phyloP scores from a whole-genome alignment of 2,113 vertebrate genomes.

The Lichenostomus cassidix region DNA sequence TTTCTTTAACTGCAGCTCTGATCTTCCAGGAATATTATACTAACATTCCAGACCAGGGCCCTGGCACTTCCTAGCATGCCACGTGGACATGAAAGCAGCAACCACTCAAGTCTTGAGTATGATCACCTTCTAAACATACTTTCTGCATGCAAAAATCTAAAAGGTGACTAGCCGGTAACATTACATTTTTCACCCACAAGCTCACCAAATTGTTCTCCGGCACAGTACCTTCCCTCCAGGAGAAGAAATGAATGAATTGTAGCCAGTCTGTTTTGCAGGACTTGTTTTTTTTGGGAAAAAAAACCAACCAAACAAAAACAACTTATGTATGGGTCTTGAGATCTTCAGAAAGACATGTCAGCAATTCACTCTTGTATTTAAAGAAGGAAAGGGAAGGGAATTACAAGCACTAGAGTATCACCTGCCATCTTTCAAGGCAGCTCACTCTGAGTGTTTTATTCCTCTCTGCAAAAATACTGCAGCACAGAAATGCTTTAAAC shows the following conservation, averaged over 20 bases:
- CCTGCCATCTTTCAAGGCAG: neutral
- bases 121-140: neutral
- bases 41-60: slow-evolving; percentile 27
- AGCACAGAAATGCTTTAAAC: neutral
- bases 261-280: neutral
- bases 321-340: neutral
- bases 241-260: neutral
- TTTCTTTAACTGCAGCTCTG: slow-evolving; percentile 35
- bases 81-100: neutral
- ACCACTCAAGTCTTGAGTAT: neutral
- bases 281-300: neutral
- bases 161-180: neutral
- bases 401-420: neutral
- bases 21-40: slow-evolving; percentile 46
- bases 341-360: neutral
- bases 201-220: neutral
- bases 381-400: neutral
- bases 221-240: neutral
- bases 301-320: neutral
- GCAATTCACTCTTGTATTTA: neutral
- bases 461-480: neutral
- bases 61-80: neutral
- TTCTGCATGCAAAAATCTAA: neutral
- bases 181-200: neutral
- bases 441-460: neutral